A percentile compares a stretch with the other conserved stretches of the same genome.
These are phyloP conservation scores for Xerus rutilus DNA, from an alignment of 2,797 vertebrate genomes.

Conservation along the genomic window DNA sequence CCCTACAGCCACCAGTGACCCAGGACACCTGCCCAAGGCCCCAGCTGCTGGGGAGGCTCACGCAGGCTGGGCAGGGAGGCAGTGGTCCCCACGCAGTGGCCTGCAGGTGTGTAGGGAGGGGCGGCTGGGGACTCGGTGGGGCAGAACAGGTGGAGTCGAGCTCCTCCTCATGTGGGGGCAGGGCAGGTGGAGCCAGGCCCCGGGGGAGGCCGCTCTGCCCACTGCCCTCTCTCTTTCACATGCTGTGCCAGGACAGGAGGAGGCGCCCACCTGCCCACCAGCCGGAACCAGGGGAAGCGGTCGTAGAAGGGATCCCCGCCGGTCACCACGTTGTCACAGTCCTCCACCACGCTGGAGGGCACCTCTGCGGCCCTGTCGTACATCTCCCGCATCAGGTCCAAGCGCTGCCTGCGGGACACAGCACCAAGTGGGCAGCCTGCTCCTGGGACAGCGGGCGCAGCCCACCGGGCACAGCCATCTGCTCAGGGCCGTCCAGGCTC, in stretches of 20 bases:
- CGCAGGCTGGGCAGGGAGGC: not conserved
- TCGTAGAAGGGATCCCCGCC: slow-evolving; percentile 99
- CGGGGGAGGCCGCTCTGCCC: not conserved
- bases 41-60: not conserved
- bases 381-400: slow-evolving; percentile 99
- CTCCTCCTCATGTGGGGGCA: fast-evolving
- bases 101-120: not conserved
- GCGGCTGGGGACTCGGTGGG: fast-evolving
- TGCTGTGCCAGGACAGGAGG: not conserved
- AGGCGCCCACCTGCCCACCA: slow-evolving; percentile 96
- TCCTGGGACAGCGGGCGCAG: fast-evolving
- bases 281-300: slow-evolving; percentile 99
- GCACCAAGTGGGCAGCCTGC: fast-evolving
- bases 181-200: not conserved
- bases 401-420: slow-evolving; percentile 92
- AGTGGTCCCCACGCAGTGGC: fast-evolving
- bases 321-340: slow-evolving; percentile 95
- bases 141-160: not conserved
- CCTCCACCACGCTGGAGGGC: slow-evolving; percentile 93
- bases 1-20: not conserved
- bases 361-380: slow-evolving; percentile 97
- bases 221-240: not conserved
- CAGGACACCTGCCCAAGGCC: not conserved
- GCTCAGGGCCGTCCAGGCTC: not conserved
- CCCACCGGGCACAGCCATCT: fast-evolving